phyloP scores from a whole-genome alignment of 2,797 vertebrate genomes.

The Sylvia borin region DNA sequence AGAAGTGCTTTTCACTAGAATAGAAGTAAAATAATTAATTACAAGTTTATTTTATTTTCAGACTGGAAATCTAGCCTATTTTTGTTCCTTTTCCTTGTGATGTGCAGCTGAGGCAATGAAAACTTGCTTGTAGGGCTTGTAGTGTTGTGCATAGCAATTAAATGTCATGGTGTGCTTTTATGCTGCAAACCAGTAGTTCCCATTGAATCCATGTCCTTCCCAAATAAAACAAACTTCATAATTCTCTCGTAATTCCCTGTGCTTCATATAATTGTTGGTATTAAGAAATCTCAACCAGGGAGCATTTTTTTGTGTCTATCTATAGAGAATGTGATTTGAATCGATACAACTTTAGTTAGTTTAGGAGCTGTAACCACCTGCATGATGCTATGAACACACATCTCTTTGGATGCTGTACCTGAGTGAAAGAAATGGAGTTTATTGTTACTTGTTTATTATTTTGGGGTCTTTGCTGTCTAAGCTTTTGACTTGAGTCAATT shows the following conservation, averaged over 20 bases:
- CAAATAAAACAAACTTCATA: neutral
- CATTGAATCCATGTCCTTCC: neutral
- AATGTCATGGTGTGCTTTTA: neutral
- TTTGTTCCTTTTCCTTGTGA: neutral
- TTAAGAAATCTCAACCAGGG: neutral
- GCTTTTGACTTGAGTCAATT: neutral
- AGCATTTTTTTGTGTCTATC: neutral
- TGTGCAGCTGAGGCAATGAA: neutral
- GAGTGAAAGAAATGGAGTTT: neutral
- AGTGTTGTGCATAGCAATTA: neutral
- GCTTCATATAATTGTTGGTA: neutral
- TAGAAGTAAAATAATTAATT: slow-evolving; percentile 64
- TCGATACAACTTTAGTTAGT: neutral
- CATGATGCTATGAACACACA: rapidly evolving
- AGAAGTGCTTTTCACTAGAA: slow-evolving; percentile 38
- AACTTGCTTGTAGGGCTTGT: neutral
- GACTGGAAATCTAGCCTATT: neutral
- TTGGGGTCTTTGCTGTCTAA: neutral
- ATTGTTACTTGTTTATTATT: neutral
- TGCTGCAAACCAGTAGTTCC: neutral
- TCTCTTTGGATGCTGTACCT: neutral
- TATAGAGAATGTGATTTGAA: neutral
- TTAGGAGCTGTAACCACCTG: neutral
- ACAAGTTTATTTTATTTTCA: neutral
- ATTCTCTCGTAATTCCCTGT: neutral